These are phyloP conservation scores for Anaspis maculata DNA, from an alignment of 2,888 invertebrate genomes.

Conservation along the genomic window DNA sequence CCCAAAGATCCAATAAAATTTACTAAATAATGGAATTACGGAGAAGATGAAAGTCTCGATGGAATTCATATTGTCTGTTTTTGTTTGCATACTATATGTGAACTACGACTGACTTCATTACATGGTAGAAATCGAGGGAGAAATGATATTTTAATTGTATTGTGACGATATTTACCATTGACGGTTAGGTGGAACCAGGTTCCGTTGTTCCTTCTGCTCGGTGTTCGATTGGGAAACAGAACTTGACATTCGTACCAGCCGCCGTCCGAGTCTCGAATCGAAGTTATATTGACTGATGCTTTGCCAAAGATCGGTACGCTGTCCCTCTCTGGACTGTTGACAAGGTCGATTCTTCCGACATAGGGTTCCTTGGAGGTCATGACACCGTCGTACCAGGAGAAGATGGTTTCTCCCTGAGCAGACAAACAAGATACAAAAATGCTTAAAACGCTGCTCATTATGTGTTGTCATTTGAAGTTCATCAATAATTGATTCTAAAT, in stretches of 20 bases:
- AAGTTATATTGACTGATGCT: constrained; percentile 75
- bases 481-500: no score
- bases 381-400: constrained; percentile 72
- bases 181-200: constrained; percentile 85
- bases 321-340: constrained; percentile 40
- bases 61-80: no score
- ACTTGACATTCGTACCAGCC: constrained; percentile 90
- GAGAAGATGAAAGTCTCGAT: no score
- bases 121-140: no score
- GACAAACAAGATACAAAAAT: constrained; percentile 8
- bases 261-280: constrained; percentile 79
- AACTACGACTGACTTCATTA: no score
- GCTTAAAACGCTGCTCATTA: no score
- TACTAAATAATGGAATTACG: no score
- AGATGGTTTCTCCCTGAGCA: constrained; percentile 65
- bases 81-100: no score
- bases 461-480: no score
- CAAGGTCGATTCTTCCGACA: constrained; percentile 61
- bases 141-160: neutral
- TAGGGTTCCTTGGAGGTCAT: constrained; percentile 61
- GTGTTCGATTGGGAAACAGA: constrained; percentile 78
- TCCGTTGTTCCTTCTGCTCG: constrained; percentile 79
- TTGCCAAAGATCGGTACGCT: constrained; percentile 50
- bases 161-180: constrained; percentile 54
- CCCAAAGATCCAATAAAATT: no score